Evolutionary conservation across 2,113 vertebrate species (phyloP).

Genomic region (Aviceda subcristata): DNA sequence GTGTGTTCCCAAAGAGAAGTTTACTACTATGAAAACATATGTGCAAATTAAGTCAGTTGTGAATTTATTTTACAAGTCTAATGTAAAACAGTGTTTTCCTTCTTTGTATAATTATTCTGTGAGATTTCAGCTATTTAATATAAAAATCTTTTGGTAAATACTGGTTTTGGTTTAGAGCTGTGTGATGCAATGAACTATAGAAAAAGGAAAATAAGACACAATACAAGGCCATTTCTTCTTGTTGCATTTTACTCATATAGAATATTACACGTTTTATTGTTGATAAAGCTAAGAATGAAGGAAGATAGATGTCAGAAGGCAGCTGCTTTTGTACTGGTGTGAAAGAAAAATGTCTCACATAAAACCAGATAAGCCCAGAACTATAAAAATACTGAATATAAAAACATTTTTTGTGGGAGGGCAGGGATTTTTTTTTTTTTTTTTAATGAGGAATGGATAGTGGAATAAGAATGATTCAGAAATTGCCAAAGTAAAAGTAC

Average conservation of each 20-base stretch:
- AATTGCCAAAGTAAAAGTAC: not conserved
- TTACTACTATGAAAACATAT: not conserved
- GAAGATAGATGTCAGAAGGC: slow-evolving; percentile 17
- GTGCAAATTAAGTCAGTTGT: not conserved
- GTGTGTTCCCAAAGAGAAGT: not conserved
- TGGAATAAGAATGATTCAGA: not conserved
- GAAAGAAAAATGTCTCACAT: slow-evolving; percentile 13
- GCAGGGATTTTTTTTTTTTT: not conserved
- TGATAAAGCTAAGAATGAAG: slow-evolving; percentile 3
- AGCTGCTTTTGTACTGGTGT: not conserved
- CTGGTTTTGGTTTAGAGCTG: not conserved
- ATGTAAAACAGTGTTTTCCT: not conserved
- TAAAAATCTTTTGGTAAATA: not conserved
- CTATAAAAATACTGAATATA: slow-evolving; percentile 20
- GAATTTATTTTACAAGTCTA: not conserved
- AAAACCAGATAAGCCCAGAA: not conserved
- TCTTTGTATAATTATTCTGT: slow-evolving; percentile 1
- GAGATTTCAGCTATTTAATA: not conserved
- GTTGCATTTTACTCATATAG: not conserved
- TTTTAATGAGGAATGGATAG: not conserved
- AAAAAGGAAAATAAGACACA: not conserved
- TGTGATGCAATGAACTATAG: not conserved
- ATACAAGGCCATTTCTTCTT: not conserved
- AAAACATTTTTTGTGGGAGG: not conserved
- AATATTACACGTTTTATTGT: not conserved